Evolutionary conservation across 2,797 vertebrate species (phyloP).

Genomic region (Megalops cyprinoides): DNA sequence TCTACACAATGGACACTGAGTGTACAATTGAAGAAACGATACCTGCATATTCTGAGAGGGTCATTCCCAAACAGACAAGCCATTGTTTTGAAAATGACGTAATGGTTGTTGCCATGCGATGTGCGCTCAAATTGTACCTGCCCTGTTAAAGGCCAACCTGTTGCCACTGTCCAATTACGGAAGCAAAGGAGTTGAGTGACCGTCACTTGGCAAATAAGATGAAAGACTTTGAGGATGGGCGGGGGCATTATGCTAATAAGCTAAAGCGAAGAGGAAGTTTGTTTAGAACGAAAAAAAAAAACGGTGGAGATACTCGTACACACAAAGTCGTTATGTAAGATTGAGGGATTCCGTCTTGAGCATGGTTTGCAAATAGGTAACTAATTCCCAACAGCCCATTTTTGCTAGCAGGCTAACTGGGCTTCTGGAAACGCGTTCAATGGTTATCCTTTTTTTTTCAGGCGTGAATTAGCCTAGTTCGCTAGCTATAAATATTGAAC

Average conservation of each 20-base stretch:
- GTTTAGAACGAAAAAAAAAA: background rate
- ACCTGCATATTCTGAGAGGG: background rate
- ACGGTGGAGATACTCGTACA: background rate
- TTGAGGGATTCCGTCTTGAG: background rate
- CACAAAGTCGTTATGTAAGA: background rate
- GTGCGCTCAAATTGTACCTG: conserved; percentile 17
- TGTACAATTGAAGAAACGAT: too few species aligned
- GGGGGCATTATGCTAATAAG: conserved; percentile 49
- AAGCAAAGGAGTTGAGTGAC: conserved; percentile 29
- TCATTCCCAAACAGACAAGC: background rate
- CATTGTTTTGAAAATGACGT: background rate
- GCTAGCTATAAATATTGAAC: too few species aligned
- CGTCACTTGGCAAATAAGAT: conserved; percentile 54
- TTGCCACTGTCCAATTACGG: conserved; percentile 56
- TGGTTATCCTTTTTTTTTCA: too few species aligned
- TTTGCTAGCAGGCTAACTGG: background rate
- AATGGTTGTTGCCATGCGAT: conserved; percentile 32
- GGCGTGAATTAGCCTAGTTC: too few species aligned
- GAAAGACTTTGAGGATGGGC: conserved; percentile 44
- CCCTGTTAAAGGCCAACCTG: conserved; percentile 3
- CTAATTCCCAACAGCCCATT: background rate
- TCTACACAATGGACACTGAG: too few species aligned
- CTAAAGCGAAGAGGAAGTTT: conserved; percentile 35
- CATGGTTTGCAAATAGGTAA: background rate
- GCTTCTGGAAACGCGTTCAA: background rate